Evolutionary conservation across 2,888 invertebrate genomes (phyloP).

Genomic region (Ormyrus rosae): DNA sequence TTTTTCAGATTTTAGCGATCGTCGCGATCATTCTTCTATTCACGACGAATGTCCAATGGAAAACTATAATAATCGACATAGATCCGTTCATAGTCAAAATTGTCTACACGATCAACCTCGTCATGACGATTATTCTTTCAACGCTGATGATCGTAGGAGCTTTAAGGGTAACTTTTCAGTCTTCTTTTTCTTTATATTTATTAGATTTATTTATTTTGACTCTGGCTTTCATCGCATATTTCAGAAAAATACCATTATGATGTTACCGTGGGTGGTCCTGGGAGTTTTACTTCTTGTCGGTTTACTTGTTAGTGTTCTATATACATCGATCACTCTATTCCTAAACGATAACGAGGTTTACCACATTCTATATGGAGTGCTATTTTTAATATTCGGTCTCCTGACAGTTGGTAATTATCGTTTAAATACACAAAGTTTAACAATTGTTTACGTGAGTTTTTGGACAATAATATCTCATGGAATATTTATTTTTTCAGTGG

Average conservation of each 20-base stretch:
- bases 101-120: constrained; percentile 86
- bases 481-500: constrained; percentile 78
- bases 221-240: constrained; percentile 61
- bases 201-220: too few relatives aligned
- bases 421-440: too few relatives aligned
- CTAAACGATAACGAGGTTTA: constrained; percentile 78
- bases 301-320: constrained; percentile 86
- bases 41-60: constrained; percentile 82
- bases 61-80: constrained; percentile 87
- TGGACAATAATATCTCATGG: too few relatives aligned
- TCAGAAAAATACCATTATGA: constrained; percentile 88
- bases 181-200: too few relatives aligned
- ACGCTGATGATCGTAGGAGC: constrained; percentile 85
- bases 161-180: constrained; percentile 80
- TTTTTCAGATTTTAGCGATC: constrained; percentile 81
- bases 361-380: constrained; percentile 77
- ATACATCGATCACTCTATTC: constrained; percentile 86
- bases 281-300: constrained; percentile 88
- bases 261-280: constrained; percentile 90
- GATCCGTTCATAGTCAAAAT: constrained; percentile 85
- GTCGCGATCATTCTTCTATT: constrained; percentile 83
- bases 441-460: too few relatives aligned
- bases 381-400: constrained; percentile 81
- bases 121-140: constrained; percentile 90
- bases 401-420: constrained; percentile 78